Percentiles rank a stretch among this genome's conserved stretches.
phyloP scores from a whole-genome alignment of 2,113 vertebrate species.

The Gallinago jamesoni region DNA sequence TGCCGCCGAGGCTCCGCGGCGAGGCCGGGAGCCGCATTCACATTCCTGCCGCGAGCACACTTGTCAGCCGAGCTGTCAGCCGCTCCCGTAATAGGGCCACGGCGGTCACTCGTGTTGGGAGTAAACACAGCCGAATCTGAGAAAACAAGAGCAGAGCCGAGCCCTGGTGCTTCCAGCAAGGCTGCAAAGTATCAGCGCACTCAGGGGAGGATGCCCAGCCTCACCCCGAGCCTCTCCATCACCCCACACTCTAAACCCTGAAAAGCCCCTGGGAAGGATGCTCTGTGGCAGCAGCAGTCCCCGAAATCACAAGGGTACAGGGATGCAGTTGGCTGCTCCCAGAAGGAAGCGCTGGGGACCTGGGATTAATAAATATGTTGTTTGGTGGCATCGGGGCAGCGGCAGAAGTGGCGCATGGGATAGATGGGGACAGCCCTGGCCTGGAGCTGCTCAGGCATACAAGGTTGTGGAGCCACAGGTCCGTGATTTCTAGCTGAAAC shows the following conservation, averaged over 20 bases:
- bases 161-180: background rate
- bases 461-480: background rate
- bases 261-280: background rate
- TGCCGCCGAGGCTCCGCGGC: background rate
- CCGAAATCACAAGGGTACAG: fast-evolving
- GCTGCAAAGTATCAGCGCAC: background rate
- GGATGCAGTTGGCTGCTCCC: fast-evolving
- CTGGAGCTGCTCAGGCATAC: background rate
- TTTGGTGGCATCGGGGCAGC: background rate
- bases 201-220: background rate
- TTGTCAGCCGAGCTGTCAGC: constrained; percentile 62
- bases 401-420: fast-evolving
- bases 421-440: background rate
- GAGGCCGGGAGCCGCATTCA: constrained; percentile 19
- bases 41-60: constrained; percentile 54
- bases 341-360: fast-evolving
- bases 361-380: fast-evolving
- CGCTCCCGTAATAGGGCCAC: constrained; percentile 47
- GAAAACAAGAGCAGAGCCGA: constrained; percentile 47
- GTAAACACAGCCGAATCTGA: constrained; percentile 45
- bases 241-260: fast-evolving
- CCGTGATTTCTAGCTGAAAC: background rate
- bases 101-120: constrained; percentile 57
- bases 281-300: fast-evolving
- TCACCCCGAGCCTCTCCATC: background rate